These are phyloP conservation scores for Quadroppia sp. DNA, from an alignment of 2,888 invertebrate species.

Conservation along the genomic window DNA sequence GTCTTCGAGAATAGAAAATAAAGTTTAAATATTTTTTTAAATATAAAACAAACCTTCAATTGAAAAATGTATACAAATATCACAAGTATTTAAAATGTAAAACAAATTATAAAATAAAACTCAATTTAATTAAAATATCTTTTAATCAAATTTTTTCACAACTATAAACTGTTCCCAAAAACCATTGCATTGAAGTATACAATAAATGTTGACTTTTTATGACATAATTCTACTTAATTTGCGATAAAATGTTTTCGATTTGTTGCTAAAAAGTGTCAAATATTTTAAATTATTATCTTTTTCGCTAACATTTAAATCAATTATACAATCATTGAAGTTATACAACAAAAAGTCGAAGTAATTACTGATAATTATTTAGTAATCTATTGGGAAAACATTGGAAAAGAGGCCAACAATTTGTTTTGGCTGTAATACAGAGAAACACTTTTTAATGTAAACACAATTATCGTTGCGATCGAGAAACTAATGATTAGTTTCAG, in stretches of 20 bases:
- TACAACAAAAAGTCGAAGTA: not conserved
- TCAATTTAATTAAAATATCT: too few species aligned
- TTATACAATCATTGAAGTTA: not conserved
- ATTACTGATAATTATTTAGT: not conserved
- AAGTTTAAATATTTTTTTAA: too few species aligned
- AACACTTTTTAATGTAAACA: not conserved
- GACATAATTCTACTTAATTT: not conserved
- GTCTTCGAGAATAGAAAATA: too few species aligned
- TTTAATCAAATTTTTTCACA: too few species aligned
- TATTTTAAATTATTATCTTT: not conserved
- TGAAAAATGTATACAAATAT: too few species aligned
- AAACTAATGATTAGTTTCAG: not conserved
- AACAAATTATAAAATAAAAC: too few species aligned
- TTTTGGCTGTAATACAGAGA: not conserved
- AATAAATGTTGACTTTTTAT: not conserved
- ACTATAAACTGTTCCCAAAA: too few species aligned
- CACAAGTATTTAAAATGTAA: too few species aligned
- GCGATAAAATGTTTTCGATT: not conserved
- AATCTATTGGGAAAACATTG: not conserved
- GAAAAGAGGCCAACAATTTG: constrained; percentile 15
- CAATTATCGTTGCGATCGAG: not conserved
- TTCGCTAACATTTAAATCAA: not conserved
- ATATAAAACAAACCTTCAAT: too few species aligned
- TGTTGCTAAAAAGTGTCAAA: not conserved
- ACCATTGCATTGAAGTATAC: too few species aligned